Evolutionary conservation across 1,140 invertebrate genomes (phyloP), one percentile per base, ranked within the genome.

Genomic region (Panagrolaimus sp.): DNA sequence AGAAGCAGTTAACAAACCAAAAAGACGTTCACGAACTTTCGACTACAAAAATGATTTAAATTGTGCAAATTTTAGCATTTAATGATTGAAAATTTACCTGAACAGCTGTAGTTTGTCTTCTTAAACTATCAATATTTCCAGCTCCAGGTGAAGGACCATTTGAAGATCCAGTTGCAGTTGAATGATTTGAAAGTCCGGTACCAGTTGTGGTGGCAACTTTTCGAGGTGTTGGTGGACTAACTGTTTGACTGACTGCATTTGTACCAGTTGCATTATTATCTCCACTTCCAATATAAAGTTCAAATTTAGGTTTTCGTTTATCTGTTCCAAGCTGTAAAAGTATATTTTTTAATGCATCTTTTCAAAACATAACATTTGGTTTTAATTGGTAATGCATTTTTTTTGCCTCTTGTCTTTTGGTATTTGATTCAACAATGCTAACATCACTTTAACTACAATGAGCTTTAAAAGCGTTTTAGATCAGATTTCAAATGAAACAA

Each of bases 1-100:
- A 83, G 94, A 98, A 7, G 93, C 94, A 46, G 93, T 96, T 52
- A 98, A 84, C 28, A 98, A 87, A 84, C 94, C 95, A 9, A 98
- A 92, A 28, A 98, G 86, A 78, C 92, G 92, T 83, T 98, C 95
- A 71, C 95, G 86, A 17, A 96, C 94, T 17, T 72, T 47, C 21
- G 58, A 65, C 65, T 67, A 32, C 1, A 63, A 78, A n/a, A 15
- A 43, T 14, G 21, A n/a, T 5, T 21, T n/a, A n/a, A n/a, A 58
- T 38, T 38, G 7, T 38, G 21, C 15, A 58, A 10, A 28, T 58
- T 7, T 4, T 4, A 38, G 7, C 2, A 38, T 4, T 4, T 38
- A 38, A 4, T 38, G 7, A 4, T 38, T 26, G 32, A 2, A 38
- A n/a, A 58, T 28, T 24, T 44, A 74, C 65, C 71, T 73, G 65